phyloP scores from a whole-genome alignment of 2,888 invertebrate genomes.

The Erebia epiphron region DNA sequence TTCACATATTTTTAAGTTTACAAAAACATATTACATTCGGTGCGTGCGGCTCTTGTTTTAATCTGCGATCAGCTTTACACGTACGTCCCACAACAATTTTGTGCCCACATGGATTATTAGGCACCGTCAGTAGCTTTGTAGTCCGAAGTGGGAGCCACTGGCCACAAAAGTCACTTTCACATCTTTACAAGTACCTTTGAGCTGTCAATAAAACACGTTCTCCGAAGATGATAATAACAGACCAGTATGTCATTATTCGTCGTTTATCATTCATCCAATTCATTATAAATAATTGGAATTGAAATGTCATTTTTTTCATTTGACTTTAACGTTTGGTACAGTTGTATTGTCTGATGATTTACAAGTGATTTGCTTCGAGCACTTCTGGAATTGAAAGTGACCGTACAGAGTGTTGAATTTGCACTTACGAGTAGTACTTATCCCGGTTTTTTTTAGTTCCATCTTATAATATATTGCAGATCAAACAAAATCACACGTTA shows the following conservation, averaged over 20 bases:
- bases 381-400: not conserved
- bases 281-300: constrained; percentile 37
- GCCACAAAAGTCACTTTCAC: constrained; percentile 69
- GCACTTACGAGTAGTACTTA: no score
- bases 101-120: constrained; percentile 62
- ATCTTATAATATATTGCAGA: no score
- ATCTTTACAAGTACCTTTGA: constrained; percentile 57
- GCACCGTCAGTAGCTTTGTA: constrained; percentile 67
- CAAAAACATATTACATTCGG: not conserved
- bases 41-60: constrained; percentile 48
- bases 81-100: constrained; percentile 23
- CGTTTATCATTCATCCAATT: constrained; percentile 47
- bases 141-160: constrained; percentile 56
- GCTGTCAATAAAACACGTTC: constrained; percentile 72
- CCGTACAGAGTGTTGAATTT: no score
- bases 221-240: constrained; percentile 58
- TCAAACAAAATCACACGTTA: no score
- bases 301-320: constrained; percentile 12
- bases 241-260: constrained; percentile 61
- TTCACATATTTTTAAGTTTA: no score
- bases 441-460: no score
- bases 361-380: constrained; percentile 1
- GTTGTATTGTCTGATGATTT: not conserved
- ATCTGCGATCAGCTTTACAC: constrained; percentile 35
- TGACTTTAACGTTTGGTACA: constrained; percentile 4